A percentile compares a stretch with the other conserved stretches of the same genome.
These are phyloP conservation scores for Yponomeuta cagnagella DNA, from an alignment of 2,888 invertebrate genomes.

Conservation along the genomic window DNA sequence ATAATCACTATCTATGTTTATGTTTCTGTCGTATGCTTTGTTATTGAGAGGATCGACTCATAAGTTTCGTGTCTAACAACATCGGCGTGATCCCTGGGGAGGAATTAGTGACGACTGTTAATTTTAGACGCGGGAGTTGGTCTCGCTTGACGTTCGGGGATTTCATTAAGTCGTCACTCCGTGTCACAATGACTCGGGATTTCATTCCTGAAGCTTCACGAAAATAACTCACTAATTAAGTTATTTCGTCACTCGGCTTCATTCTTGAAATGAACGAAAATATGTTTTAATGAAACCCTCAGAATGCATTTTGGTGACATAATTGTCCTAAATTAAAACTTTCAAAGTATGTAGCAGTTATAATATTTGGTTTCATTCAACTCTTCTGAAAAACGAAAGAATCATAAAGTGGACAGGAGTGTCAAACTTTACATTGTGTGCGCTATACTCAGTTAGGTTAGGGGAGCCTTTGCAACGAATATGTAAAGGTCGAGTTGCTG, in stretches of 20 bases:
- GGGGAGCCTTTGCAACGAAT: too few species aligned
- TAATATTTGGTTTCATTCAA: too few species aligned
- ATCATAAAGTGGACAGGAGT: too few species aligned
- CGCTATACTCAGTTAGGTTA: too few species aligned
- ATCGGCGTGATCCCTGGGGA: background rate
- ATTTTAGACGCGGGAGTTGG: background rate
- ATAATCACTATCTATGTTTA: background rate
- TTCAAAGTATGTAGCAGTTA: too few species aligned
- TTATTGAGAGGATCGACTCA: background rate
- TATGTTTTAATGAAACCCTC: background rate
- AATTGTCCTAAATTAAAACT: background rate
- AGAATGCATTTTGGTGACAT: background rate
- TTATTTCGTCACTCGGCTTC: background rate
- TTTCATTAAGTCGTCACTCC: constrained; percentile 3
- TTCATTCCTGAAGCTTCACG: background rate
- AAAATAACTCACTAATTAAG: background rate
- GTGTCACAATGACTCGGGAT: background rate
- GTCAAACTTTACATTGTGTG: too few species aligned
- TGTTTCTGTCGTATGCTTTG: background rate
- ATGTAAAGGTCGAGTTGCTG: too few species aligned
- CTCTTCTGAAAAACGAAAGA: too few species aligned
- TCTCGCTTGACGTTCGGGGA: background rate
- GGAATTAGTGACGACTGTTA: background rate
- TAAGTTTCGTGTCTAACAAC: background rate
- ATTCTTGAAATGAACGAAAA: background rate